Evolutionary conservation across 1,140 invertebrate species (phyloP), one percentile per base, ranked within the genome.

Genomic region (Mylabris phalerata): DNA sequence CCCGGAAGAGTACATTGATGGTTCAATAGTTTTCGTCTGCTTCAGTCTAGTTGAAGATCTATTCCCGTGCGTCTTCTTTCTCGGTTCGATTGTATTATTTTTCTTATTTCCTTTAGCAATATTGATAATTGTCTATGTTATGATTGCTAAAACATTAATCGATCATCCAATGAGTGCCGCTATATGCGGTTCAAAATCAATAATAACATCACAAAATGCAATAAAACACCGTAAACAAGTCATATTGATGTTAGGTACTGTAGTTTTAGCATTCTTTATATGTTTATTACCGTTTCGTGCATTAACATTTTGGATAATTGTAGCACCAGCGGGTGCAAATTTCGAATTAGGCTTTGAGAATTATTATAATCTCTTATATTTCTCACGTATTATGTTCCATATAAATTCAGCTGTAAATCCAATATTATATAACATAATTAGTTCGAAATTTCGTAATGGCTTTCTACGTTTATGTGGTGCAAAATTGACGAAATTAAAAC

Each of bases 341-440:
- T 65, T 79, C 13, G 69, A 75, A 25, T 71, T 91, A 61, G 90
- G 90, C 19, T 74, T 90, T 65, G 88, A 91, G 59, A 80, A 80
- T 6, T 95, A 90, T 76, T 93, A 91, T 75, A 88, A 86, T 70
- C 77, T 95, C 48, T 79, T 95, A 9, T 93, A 91, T 74, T 88
- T 93, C 74, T 89, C 85, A 66, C 81, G 91, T 46, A 82, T 93
- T 26, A 90, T 94, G 87, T 74, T 92, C 11, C 93, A 94, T 75
- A 79, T 93, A 13, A 93, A 94, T 71, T 93, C 90, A 4, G 90
- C 90, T 25, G 84, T 93, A 55, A 95, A 94, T 76, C 92, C 92
- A 3, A 91, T 94, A 63, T 78, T 94, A 10, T 94, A 95, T 75
- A 91, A 90, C 72, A 78, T 92, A 9, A 92, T 92, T 86, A 93